Evolutionary conservation across 53 echinoderm and acorn worm species (phyloP).

Genomic region (Henricia sp.): DNA sequence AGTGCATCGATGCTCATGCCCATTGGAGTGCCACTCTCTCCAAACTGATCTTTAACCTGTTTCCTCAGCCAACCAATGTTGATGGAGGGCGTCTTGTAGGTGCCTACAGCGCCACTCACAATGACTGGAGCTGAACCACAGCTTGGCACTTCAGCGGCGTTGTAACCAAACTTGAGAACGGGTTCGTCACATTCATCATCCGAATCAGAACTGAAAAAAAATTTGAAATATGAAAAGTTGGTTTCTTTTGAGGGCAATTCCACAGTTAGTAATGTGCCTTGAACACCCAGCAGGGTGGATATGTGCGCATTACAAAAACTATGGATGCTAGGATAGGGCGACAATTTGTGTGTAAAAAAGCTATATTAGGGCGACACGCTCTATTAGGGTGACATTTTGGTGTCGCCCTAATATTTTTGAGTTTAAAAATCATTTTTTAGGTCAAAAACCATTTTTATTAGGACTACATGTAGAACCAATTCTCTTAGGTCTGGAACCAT

Average conservation of each 20-base stretch:
- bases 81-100: conserved; percentile 15
- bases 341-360: no score
- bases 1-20: conserved; percentile 85
- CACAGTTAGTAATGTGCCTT: no score
- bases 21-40: conserved; percentile 52
- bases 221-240: neutral
- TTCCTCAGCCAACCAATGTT: conserved; percentile 76
- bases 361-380: no score
- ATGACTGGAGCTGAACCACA: neutral
- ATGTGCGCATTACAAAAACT: no score
- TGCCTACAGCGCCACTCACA: neutral
- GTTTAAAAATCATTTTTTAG: no score
- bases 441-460: no score
- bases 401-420: no score
- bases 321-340: no score
- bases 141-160: conserved; percentile 1
- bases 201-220: conserved; percentile 36
- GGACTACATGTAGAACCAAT: no score
- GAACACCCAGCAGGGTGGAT: no score
- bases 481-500: no score
- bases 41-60: conserved; percentile 70
- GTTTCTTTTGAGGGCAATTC: neutral
- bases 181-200: conserved; percentile 35
- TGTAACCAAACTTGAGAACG: conserved; percentile 50
- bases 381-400: no score